Evolutionary conservation across 2,797 vertebrate genomes (phyloP).

Genomic region (Helicolenus hilgendorfi): DNA sequence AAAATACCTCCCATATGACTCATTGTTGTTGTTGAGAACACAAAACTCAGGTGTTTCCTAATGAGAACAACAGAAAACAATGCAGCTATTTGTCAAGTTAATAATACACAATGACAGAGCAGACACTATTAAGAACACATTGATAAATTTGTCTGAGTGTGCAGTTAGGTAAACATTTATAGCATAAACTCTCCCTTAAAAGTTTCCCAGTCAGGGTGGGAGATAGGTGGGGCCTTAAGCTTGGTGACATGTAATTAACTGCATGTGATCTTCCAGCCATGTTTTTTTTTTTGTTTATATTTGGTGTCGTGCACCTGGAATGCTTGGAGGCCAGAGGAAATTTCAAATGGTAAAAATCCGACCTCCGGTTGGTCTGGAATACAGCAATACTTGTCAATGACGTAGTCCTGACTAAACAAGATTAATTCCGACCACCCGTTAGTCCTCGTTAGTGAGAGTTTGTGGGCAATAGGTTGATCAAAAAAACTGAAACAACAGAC

Average conservation of each 20-base stretch:
- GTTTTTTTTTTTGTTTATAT: too few relatives aligned
- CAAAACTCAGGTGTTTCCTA: constrained; percentile 17
- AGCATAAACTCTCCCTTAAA: not conserved
- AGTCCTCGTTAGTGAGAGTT: too few relatives aligned
- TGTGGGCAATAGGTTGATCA: too few relatives aligned
- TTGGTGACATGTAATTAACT: not conserved
- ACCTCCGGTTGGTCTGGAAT: too few relatives aligned
- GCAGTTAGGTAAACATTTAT: not conserved
- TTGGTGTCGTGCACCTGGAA: too few relatives aligned
- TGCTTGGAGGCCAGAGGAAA: too few relatives aligned
- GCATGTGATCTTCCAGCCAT: not conserved
- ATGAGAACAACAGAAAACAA: constrained; percentile 8
- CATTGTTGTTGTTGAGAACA: not conserved
- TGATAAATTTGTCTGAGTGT: not conserved
- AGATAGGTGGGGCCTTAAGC: too few relatives aligned
- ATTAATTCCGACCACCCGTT: too few relatives aligned
- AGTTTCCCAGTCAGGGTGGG: not conserved
- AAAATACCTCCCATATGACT: constrained; percentile 28
- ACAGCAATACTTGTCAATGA: too few relatives aligned
- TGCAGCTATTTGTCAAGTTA: constrained; percentile 28
- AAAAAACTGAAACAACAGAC: too few relatives aligned
- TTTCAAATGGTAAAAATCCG: too few relatives aligned
- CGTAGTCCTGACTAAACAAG: too few relatives aligned
- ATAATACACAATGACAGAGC: constrained; percentile 24
- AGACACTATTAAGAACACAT: not conserved